Evolutionary conservation across 30 jellyfish, hydroid and myxozoan species (phyloP).

Genomic region (Calvadosia cruxmelitensis): DNA sequence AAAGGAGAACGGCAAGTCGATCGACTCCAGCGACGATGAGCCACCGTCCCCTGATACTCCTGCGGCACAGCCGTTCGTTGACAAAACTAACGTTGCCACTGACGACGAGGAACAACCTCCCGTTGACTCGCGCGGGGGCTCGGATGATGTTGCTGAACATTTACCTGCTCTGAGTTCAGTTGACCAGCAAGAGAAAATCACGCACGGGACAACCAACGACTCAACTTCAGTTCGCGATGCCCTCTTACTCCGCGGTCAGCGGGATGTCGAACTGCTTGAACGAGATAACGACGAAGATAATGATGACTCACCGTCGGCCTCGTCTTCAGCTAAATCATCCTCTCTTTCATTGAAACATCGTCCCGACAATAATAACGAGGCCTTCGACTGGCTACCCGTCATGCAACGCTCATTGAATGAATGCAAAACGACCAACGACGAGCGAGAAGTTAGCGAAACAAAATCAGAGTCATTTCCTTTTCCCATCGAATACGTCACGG

Average conservation of each 20-base stretch:
- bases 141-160: not conserved
- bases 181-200: too few relatives aligned
- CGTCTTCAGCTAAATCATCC: too few relatives aligned
- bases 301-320: not conserved
- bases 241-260: not conserved
- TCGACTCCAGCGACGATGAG: not conserved
- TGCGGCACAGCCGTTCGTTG: not conserved
- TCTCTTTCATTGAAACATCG: too few relatives aligned
- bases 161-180: not conserved
- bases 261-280: not conserved
- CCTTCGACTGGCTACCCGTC: conserved; percentile 68
- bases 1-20: not conserved
- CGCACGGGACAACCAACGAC: too few relatives aligned
- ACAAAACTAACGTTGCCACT: not conserved
- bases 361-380: not conserved
- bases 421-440: not conserved
- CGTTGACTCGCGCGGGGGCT: not conserved
- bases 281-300: not conserved
- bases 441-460: not conserved
- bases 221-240: not conserved
- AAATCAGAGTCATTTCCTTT: too few relatives aligned
- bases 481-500: not conserved
- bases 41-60: not conserved
- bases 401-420: conserved; percentile 42
- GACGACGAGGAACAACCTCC: not conserved